Evolutionary conservation across 2,113 vertebrate species (phyloP), one percentile per base, ranked within the genome.

Genomic region (Triplophysa tibetana): DNA sequence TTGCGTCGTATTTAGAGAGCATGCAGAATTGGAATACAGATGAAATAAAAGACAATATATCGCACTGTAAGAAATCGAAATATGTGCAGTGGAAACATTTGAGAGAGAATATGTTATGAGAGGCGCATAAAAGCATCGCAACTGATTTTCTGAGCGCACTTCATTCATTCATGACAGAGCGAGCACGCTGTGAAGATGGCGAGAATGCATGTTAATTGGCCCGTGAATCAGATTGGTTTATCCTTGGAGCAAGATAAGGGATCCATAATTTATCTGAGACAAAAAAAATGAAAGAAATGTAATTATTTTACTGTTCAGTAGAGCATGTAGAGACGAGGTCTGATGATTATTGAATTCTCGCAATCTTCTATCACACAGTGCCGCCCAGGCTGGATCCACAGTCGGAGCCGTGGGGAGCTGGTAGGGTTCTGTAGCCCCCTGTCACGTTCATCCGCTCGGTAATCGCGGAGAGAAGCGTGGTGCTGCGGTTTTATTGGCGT

Each of bases 241-340:
- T 72, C 70, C 77, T 83, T 58, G 24, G 65, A 83, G 66, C 69
- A 58, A 80, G 72, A 76, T 83, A 80, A 77, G 69, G 82, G 61
- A 83, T 78, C 78, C 66, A 70, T 83, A 68, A 83, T 80, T 83
- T 83, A 83, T 61, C 48, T 41, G 45, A 70, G 77, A 83, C 82
- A 70, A 82, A 83, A 76, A 77, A 75, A 50, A 29, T 3, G 26
- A 76, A 76, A 64, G 62, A 77, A 75, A 62, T 80, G 78, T 69
- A 83, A 70, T 83, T 69, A 76, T 76, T 80, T 83, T 80, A 60
- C 77, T 76, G 77, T 68, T 76, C 65, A 76, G 24, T 63, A 50
- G 72, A 79, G 77, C 82, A 52, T 76, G 61, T 66, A 26, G 45
- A 65, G 23, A 65, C 13, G 61, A 66, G 62, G 48, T 54, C 62